A percentile compares a stretch with the other conserved stretches of the same genome.
Evolutionary conservation across 2,888 invertebrate species (phyloP).

Genomic region (Lycia hirtaria): DNA sequence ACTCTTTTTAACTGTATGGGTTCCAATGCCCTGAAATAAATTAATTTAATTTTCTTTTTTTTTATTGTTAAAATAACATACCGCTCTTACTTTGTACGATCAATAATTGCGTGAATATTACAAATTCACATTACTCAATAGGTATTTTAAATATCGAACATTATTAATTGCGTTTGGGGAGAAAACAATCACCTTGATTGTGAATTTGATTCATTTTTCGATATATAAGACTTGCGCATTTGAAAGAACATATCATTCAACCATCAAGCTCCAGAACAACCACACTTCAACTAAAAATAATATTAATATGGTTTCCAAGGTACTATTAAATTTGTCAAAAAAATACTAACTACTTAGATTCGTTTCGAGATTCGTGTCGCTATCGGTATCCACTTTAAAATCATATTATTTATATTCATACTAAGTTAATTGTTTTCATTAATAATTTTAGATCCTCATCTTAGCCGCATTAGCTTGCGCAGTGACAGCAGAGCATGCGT

Average conservation of each 20-base stretch:
- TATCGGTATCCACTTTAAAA: too few relatives aligned
- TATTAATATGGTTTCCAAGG: constrained; percentile 45
- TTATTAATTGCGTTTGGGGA: constrained; percentile 25
- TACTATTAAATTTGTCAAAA: too few relatives aligned
- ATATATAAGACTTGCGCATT: constrained; percentile 46
- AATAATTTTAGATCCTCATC: constrained; percentile 8
- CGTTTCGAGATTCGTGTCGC: too few relatives aligned
- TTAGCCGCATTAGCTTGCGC: constrained; percentile 38
- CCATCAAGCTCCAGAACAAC: constrained; percentile 30
- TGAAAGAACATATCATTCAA: constrained; percentile 45
- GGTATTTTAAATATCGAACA: constrained; percentile 18
- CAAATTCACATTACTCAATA: constrained; percentile 16
- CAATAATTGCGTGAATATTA: constrained; percentile 22
- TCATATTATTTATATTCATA: background rate
- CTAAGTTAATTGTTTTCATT: background rate
- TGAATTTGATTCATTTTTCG: constrained; percentile 33
- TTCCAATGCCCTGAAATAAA: too few relatives aligned
- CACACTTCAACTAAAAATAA: constrained; percentile 14
- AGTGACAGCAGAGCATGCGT: constrained; percentile 43
- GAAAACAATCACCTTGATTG: constrained; percentile 45
- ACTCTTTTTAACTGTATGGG: too few relatives aligned
- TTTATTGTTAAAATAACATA: too few relatives aligned
- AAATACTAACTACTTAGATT: too few relatives aligned
- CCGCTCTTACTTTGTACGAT: background rate
- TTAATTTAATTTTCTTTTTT: too few relatives aligned